Evolutionary conservation across 2,113 vertebrate species (phyloP).

Genomic region (Actenoides hombroni): DNA sequence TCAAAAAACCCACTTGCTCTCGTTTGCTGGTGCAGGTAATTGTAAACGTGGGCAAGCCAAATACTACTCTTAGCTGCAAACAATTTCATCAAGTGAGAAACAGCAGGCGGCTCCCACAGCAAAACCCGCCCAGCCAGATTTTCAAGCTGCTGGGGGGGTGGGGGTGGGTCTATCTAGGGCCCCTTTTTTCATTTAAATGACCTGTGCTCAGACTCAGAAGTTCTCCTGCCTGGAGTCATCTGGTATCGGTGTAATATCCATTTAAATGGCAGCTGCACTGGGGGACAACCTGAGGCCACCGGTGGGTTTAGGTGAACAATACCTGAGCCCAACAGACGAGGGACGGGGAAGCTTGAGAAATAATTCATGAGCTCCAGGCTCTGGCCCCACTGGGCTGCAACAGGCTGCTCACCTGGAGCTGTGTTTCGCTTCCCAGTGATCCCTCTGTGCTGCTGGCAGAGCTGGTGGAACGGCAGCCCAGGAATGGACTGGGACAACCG

Average conservation of each 20-base stretch:
- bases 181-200: background rate
- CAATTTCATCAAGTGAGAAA: background rate
- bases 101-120: background rate
- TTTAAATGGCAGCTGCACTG: background rate
- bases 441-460: background rate
- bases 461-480: background rate
- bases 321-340: conserved; percentile 46
- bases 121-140: background rate
- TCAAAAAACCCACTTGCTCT: background rate
- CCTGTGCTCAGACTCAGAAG: background rate
- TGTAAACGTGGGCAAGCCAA: background rate
- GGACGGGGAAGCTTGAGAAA: conserved; percentile 14
- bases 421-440: background rate
- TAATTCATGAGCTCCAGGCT: conserved; percentile 62
- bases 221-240: background rate
- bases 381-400: background rate
- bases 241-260: background rate
- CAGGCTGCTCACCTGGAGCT: background rate
- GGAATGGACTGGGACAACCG: background rate
- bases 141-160: background rate
- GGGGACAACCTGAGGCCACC: background rate
- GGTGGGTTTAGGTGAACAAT: conserved; percentile 16
- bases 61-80: background rate
- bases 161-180: background rate
- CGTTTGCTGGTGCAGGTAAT: background rate